phyloP scores from a whole-genome alignment of 2,113 vertebrate genomes.

The Phyllostomus discolor region DNA sequence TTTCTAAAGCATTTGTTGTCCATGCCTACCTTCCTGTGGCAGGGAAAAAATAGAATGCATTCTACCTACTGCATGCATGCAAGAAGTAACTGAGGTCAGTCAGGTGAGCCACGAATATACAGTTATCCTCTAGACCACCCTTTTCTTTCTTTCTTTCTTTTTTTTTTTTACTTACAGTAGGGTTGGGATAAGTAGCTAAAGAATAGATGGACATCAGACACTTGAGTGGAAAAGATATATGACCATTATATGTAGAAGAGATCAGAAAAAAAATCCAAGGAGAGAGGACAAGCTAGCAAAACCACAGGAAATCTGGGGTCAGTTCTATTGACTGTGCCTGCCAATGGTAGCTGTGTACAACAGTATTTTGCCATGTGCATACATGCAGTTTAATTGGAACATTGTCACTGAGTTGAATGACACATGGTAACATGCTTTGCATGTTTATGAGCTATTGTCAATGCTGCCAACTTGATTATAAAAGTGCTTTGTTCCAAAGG shows the following conservation, averaged over 20 bases:
- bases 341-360: background rate
- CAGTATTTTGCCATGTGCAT: background rate
- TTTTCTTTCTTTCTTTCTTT: too few species aligned
- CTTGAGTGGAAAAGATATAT: background rate
- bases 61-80: background rate
- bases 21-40: too few species aligned
- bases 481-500: constrained; percentile 61
- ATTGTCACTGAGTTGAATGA: constrained; percentile 46
- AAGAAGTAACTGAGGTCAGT: background rate
- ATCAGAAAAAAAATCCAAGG: background rate
- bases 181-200: background rate
- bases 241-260: background rate
- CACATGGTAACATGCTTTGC: constrained; percentile 31
- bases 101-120: background rate
- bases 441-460: constrained; percentile 50
- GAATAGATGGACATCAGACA: background rate
- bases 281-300: background rate
- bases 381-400: background rate
- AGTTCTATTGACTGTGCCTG: background rate
- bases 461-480: constrained; percentile 46
- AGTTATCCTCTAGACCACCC: background rate
- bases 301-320: background rate
- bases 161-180: background rate
- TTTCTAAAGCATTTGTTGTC: background rate
- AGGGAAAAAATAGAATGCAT: background rate